A percentile compares a stretch with the other conserved stretches of the same genome.
phyloP scores from a whole-genome alignment of 2,113 vertebrate species.

The Anhinga anhinga region DNA sequence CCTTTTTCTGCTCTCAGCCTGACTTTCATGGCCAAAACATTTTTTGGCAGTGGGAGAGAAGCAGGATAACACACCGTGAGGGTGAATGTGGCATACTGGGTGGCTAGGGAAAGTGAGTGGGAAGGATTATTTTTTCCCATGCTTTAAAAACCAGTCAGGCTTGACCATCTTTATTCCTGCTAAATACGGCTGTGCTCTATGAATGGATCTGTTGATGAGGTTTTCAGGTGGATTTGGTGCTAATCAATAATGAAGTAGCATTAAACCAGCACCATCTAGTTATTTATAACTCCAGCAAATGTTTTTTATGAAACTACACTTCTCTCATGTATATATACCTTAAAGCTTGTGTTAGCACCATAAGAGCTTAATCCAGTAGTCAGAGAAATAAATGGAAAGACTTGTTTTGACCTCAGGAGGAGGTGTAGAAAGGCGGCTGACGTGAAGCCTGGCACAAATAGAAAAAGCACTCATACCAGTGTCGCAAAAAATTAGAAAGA shows the following conservation, averaged over 20 bases:
- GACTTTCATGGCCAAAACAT: not conserved
- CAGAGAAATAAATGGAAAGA: not conserved
- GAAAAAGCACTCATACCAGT: not conserved
- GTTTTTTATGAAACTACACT: not conserved
- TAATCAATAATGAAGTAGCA: not conserved
- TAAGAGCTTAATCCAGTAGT: not conserved
- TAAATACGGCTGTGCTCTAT: not conserved
- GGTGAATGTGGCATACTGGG: not conserved
- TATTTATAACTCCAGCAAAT: not conserved
- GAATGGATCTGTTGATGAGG: not conserved
- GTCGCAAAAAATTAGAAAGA: not conserved
- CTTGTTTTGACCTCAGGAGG: not conserved
- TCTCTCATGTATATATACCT: accelerated
- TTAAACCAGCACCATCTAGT: not conserved
- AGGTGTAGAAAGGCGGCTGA: not conserved
- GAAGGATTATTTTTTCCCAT: not conserved
- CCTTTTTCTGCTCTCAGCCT: not conserved
- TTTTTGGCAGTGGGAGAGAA: not conserved
- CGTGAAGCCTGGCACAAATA: not conserved
- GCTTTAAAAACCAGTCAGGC: not conserved
- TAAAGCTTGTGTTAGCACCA: not conserved
- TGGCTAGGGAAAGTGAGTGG: not conserved
- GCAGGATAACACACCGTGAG: not conserved
- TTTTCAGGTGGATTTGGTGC: not conserved
- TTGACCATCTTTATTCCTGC: not conserved